Conservation (phyloP, 1,140 invertebrate genomes). For the Fopius arisanus region DNA sequence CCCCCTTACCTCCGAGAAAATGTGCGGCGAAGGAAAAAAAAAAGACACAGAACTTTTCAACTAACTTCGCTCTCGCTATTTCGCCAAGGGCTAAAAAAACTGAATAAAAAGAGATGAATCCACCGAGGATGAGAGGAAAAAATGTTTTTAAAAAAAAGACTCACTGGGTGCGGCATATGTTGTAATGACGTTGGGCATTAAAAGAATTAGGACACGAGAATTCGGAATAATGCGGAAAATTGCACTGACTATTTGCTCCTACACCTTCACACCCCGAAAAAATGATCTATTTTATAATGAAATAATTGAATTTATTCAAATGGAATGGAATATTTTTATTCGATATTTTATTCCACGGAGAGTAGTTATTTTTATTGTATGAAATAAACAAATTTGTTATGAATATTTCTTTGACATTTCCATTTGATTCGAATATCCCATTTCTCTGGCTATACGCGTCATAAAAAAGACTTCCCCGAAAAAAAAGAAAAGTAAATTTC, state of each 20-base stretch:
- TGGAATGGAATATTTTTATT: too few relatives aligned
- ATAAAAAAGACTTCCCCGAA: too few relatives aligned
- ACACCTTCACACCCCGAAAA: too few relatives aligned
- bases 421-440: too few relatives aligned
- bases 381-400: too few relatives aligned
- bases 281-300: too few relatives aligned
- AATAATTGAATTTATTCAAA: too few relatives aligned
- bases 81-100: background rate
- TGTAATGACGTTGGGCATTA: background rate
- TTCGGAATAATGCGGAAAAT: background rate
- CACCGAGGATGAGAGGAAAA: background rate
- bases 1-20: background rate
- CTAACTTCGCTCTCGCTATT: background rate
- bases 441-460: too few relatives aligned
- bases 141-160: background rate
- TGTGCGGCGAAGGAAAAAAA: conserved; percentile 3
- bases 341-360: too few relatives aligned
- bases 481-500: too few relatives aligned
- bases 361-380: too few relatives aligned
- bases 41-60: conserved; percentile 16
- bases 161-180: background rate
- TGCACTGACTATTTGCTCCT: background rate
- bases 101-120: background rate
- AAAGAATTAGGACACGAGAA: conserved; percentile 7
- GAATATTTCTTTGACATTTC: too few relatives aligned